phyloP scores from a whole-genome alignment of 2,888 invertebrate genomes.

The Agonopterix subpropinquella region DNA sequence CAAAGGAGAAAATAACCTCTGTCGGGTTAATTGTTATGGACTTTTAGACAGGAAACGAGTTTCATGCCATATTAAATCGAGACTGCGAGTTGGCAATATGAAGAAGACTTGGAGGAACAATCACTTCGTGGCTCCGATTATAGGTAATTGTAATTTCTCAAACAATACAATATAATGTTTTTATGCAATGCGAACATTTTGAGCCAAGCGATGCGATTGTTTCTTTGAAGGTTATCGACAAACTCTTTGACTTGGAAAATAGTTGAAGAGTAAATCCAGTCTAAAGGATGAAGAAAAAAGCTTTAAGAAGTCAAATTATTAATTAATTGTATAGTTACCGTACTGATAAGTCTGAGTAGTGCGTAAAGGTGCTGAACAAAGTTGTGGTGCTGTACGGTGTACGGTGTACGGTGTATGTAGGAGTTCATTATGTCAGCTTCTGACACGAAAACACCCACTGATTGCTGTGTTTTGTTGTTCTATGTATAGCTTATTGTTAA shows the following conservation, averaged over 20 bases:
- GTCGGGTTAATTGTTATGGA: neutral
- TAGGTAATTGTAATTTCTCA: neutral
- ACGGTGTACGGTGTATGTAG: too few species aligned
- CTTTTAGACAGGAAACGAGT: neutral
- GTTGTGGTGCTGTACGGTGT: neutral
- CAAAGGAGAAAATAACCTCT: neutral
- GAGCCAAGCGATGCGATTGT: conserved; percentile 3
- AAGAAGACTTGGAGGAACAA: neutral
- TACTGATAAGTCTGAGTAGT: conserved; percentile 10
- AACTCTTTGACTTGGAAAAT: neutral
- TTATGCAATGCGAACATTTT: conserved; percentile 4
- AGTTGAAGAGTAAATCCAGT: neutral
- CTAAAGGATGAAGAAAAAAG: neutral
- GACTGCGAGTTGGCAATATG: neutral
- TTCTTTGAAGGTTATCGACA: neutral
- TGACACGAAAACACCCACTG: conserved; percentile 3
- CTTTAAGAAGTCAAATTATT: conserved; percentile 4
- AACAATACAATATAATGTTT: neutral
- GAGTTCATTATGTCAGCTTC: neutral
- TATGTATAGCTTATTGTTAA: conserved; percentile 6
- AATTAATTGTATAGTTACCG: conserved; percentile 7
- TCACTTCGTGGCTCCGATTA: conserved; percentile 1
- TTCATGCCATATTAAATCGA: neutral
- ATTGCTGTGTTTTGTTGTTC: conserved; percentile 7
- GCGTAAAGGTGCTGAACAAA: neutral